Evolutionary conservation across 92 coral and sea anemone genomes (phyloP), one percentile per base, ranked within the genome.

Genomic region (Chrysogorgia sp.): DNA sequence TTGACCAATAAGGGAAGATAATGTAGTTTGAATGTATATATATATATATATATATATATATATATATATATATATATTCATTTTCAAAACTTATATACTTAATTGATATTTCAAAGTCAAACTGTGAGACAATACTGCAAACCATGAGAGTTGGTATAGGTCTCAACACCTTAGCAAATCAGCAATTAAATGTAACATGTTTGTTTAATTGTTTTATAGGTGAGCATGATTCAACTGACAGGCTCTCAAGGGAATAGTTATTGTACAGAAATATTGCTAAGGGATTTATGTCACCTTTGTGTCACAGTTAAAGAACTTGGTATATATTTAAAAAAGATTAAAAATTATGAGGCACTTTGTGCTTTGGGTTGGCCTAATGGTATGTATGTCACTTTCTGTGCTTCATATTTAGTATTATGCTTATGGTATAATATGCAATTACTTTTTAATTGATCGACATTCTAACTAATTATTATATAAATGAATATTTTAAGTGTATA

Each of bases 221-320:
- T 71, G 41, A 63, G 19, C 24, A 2, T 71, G 48, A 50, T 71
- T n/a, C 14, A 30, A 20, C 8, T 20, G 0, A 22, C 28, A 1
- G 78, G 78, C 58, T 62, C 58, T 33, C 41, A 67, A 59, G 10
- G 88, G 82, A n/a, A 86, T 89, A 29, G 87, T 86, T 25, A 83
- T 88, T 34, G 83, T 92, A 55, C 88, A 65, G 80, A 55, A 82
- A 34, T 71, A 9, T 79, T 94, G 56, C 66, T 91, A 40, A 76
- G 74, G 48, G 97, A 94, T 71, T 71, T 94, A 77, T 88, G 98
- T 0, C 90, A 83, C n/a, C 90, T 77, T 47, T 87, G 93, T 40
- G 90, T 85, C 58, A 94, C 92, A 24, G 92, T 91, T 17, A 94
- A 34, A 74, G 89, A 89, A 72, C 80, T 94, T 34, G 84, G 87